Percentiles rank a stretch among this genome's conserved stretches.
Conservation (phyloP, 64 coral and sea anemone genomes). For the Stichodactyla mertensii region DNA sequence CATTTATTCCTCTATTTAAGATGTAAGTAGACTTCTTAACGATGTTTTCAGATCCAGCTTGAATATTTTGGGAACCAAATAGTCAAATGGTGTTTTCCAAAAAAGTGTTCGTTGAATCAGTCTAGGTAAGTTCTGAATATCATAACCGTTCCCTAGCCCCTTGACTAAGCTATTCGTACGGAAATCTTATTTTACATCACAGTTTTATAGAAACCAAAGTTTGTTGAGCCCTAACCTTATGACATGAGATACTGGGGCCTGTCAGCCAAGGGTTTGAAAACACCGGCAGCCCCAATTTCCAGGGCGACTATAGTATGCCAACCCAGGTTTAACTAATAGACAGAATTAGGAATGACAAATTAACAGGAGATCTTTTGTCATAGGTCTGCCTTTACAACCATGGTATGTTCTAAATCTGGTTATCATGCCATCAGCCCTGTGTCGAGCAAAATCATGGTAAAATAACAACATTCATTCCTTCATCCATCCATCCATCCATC, state of each 20-base stretch:
- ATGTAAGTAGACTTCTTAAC: background rate
- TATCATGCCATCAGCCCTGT: conserved; percentile 33
- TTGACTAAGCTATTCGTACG: no score
- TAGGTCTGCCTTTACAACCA: conserved; percentile 2
- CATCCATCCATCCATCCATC: no score
- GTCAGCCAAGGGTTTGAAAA: no score
- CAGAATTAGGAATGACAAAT: no score
- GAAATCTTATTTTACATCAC: no score
- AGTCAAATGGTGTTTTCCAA: conserved; percentile 46
- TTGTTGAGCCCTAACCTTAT: no score
- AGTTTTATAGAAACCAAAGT: no score
- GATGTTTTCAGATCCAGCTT: conserved; percentile 13
- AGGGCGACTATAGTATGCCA: no score
- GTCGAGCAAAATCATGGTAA: conserved; percentile 1
- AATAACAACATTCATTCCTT: background rate
- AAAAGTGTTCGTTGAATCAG: conserved; percentile 28
- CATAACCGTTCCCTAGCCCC: no score
- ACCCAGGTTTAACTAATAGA: no score
- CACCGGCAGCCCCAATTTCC: no score
- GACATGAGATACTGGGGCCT: no score
- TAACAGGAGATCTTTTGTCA: background rate
- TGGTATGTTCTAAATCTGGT: conserved; percentile 36
- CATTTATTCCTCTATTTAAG: background rate
- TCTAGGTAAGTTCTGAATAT: conserved; percentile 14
- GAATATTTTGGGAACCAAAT: conserved; percentile 27